Conservation (phyloP, 2,888 invertebrate genomes). For the Napeogenes sylphis region DNA sequence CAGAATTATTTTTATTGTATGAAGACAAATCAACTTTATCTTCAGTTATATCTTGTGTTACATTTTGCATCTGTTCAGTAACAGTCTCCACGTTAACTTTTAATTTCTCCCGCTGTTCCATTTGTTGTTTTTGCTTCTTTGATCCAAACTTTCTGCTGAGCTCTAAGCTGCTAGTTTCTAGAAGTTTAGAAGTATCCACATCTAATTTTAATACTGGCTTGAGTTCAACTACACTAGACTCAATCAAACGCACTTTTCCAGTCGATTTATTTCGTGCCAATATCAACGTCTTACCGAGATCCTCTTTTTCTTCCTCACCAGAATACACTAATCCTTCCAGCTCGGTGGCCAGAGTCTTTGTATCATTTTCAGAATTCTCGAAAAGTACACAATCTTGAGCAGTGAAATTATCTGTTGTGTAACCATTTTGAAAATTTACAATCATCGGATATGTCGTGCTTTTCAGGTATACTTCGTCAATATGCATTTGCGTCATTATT, state of each 20-base stretch:
- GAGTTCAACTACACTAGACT: conserved; percentile 48
- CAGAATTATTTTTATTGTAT: conserved; percentile 52
- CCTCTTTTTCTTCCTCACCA: conserved; percentile 52
- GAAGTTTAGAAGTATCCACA: conserved; percentile 34
- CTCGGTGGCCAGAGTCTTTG: conserved; percentile 43
- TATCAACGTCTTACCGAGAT: conserved; percentile 51
- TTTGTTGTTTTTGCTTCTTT: conserved; percentile 76
- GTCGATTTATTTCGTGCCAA: conserved; percentile 53
- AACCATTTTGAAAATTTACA: conserved; percentile 63
- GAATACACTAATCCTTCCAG: conserved; percentile 50
- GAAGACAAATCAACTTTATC: conserved; percentile 53
- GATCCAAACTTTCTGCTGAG: conserved; percentile 82
- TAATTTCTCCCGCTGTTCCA: conserved; percentile 79
- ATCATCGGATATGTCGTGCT: conserved; percentile 44
- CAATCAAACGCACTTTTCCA: conserved; percentile 60
- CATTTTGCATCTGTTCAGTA: conserved; percentile 76
- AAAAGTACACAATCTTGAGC: conserved; percentile 42
- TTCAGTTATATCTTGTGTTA: conserved; percentile 57
- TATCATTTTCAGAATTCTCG: conserved; percentile 39
- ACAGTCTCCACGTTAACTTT: conserved; percentile 77
- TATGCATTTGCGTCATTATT: conserved; percentile 51
- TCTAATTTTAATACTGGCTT: conserved; percentile 47
- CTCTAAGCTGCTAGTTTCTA: conserved; percentile 55
- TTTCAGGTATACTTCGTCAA: conserved; percentile 54
- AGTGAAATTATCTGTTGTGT: conserved; percentile 47